Conservation (phyloP, 2,113 vertebrate species). For the Chaetorhynchus papuensis region DNA sequence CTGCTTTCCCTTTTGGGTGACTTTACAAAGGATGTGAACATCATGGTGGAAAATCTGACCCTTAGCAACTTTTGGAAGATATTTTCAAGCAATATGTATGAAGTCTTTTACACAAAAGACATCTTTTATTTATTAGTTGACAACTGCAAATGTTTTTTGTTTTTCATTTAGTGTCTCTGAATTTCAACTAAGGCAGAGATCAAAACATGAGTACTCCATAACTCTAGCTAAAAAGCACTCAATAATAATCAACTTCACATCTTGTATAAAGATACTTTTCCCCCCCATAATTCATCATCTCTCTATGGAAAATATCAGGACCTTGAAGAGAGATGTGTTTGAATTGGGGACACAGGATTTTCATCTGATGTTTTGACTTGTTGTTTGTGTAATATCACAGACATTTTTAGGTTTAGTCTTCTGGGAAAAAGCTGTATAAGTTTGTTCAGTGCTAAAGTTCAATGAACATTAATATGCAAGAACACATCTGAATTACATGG, state of each 20-base stretch:
- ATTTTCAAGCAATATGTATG: not conserved
- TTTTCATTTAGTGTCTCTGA: not conserved
- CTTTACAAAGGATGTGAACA: not conserved
- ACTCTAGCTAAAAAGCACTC: not conserved
- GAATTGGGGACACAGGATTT: not conserved
- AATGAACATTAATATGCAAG: not conserved
- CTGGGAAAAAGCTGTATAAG: not conserved
- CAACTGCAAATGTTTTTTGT: not conserved
- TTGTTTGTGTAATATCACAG: not conserved
- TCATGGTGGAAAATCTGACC: not conserved
- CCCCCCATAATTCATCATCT: not conserved
- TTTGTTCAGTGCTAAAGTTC: conserved; percentile 9
- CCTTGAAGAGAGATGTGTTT: not conserved
- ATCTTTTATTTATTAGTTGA: not conserved
- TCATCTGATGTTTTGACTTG: not conserved
- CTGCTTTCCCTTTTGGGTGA: not conserved
- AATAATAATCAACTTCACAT: not conserved
- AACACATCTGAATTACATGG: not conserved
- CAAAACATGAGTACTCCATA: not conserved
- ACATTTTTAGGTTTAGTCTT: not conserved
- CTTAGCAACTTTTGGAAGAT: not conserved
- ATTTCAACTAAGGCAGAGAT: conserved; percentile 34
- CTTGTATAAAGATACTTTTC: not conserved
- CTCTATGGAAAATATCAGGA: not conserved
- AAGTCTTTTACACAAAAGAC: not conserved